Base-by-base conservation (phyloP, 2,797 vertebrate species). In the Premnoplex brunnescens region DNA sequence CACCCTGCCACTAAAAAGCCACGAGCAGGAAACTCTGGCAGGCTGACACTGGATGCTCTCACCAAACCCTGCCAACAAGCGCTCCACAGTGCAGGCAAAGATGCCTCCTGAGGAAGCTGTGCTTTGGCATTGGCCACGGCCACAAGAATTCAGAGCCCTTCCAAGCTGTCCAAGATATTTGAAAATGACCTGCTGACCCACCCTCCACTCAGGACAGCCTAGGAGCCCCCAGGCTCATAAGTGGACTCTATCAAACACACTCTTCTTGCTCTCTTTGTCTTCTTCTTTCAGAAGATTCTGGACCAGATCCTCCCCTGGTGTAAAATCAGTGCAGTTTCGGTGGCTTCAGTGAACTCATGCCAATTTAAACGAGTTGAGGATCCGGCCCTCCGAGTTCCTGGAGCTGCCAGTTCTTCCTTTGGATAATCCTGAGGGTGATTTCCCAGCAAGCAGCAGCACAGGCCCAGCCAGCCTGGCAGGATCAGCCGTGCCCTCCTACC, bases 351-450 rank as follows among this genome's bases (percentile, higher is more conserved):
- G 91, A 96, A 96, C 92, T 94, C 91, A 92, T 93, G 94, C 95
- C 96, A 96, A 96, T 88, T 96, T 86, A 89, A 78, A 92, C 18
- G 73, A 93, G 83, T 91, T 62, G 93, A 95, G 91, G 89, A 97
- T 95, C 96, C 83, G 2, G 95, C 96, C 93, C 89, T 94, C 96
- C 89, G 69, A 95, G 91, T 96, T 93, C 94, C 85, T 55, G 24
- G 44, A 91, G 92, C 43, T 97, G 95, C 94, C 92, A 95, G 91
- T 91, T 96, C 91, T 94, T 95, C 89, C 92, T 78, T 86, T 64
- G 95, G 96, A 94, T 96, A 92, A 97, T 96, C 93, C 95, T 3
- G 80, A 81, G 92, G 92, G 91, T 95, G 95, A 93, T 94, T 95
- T 95, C 93, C 88, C 73, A 92, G 94, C 91, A 96, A 93, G 95